Evolutionary conservation across 2,113 vertebrate genomes (phyloP).

Genomic region (Poeciliopsis occidentalis): DNA sequence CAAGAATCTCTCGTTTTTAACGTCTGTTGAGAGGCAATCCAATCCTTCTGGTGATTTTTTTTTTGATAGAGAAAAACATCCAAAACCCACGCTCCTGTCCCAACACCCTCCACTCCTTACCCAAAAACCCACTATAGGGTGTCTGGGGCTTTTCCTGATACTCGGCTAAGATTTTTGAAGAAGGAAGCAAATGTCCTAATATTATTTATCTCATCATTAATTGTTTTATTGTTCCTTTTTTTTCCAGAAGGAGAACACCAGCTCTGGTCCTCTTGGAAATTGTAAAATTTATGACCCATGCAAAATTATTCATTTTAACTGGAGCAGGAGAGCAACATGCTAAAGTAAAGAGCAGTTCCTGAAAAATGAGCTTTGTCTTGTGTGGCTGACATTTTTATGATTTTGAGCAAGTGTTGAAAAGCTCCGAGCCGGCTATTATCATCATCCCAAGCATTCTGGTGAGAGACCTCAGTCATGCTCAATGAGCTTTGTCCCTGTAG

Average conservation of each 20-base stretch:
- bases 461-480: slow-evolving; percentile 53
- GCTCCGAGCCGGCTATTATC: slow-evolving; percentile 71
- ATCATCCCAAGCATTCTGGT: slow-evolving; percentile 60
- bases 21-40: slow-evolving; percentile 67
- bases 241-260: slow-evolving; percentile 61
- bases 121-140: slow-evolving; percentile 68
- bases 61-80: slow-evolving; percentile 35
- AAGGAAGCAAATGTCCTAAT: slow-evolving; percentile 73
- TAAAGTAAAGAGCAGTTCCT: slow-evolving; percentile 43
- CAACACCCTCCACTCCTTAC: slow-evolving; percentile 29
- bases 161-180: slow-evolving; percentile 62
- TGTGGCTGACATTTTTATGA: slow-evolving; percentile 74
- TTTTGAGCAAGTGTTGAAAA: slow-evolving; percentile 72
- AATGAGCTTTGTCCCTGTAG: slow-evolving; percentile 39
- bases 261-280: slow-evolving; percentile 47
- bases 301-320: slow-evolving; percentile 55
- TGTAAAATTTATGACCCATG: slow-evolving; percentile 51
- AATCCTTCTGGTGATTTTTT: slow-evolving; percentile 59
- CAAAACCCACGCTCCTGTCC: slow-evolving; percentile 65
- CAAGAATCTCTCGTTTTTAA: slow-evolving; percentile 77
- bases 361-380: slow-evolving; percentile 73
- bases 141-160: slow-evolving; percentile 61
- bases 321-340: slow-evolving; percentile 23
- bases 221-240: slow-evolving; percentile 77
- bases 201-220: slow-evolving; percentile 80